These are phyloP conservation scores for Trididemnum miniatum DNA, from an alignment of 23 tunicate species.

Conservation along the genomic window DNA sequence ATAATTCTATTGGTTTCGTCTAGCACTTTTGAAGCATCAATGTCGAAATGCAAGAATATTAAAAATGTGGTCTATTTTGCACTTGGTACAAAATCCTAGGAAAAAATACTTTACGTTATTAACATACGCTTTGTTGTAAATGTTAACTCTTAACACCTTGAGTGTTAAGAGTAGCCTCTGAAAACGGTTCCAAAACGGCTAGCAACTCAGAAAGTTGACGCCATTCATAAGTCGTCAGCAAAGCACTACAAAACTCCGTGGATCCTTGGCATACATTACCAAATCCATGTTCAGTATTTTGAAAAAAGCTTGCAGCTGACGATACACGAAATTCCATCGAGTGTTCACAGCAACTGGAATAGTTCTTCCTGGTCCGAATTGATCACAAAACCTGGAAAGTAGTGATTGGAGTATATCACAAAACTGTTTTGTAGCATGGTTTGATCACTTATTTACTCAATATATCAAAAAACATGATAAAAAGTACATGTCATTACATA, in stretches of 20 bases:
- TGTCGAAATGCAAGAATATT: no score
- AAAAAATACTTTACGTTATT: no score
- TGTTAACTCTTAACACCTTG: neutral
- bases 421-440: neutral
- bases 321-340: neutral
- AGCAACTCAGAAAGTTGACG: neutral
- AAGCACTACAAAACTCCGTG: neutral
- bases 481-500: neutral
- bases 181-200: neutral
- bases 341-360: neutral
- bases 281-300: neutral
- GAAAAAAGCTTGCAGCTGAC: neutral
- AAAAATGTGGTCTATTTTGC: neutral
- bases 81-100: neutral
- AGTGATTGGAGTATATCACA: neutral
- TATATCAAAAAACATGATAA: neutral
- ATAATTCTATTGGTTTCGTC: no score
- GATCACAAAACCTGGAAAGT: neutral
- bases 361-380: neutral
- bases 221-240: neutral
- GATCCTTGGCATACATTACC: neutral
- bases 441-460: neutral
- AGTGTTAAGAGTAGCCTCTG: neutral
- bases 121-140: neutral
- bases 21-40: no score